These are phyloP conservation scores for Dendrolimus kikuchii DNA, from an alignment of 1,140 invertebrate genomes.

Conservation along the genomic window DNA sequence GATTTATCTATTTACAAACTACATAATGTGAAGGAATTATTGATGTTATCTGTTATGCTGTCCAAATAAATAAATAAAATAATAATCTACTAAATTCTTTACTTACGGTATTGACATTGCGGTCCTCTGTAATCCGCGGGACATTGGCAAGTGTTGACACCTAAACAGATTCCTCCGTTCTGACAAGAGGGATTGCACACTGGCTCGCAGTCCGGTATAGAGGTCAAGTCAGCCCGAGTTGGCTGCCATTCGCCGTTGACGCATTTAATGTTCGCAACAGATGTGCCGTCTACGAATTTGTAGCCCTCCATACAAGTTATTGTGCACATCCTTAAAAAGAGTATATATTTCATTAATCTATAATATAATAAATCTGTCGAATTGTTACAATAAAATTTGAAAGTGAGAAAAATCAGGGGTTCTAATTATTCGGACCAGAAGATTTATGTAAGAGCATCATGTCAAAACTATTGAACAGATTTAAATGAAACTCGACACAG, in stretches of 20 bases:
- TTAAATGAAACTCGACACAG: too few species aligned
- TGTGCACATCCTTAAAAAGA: constrained; percentile 76
- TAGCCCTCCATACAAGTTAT: constrained; percentile 76
- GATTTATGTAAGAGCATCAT: too few species aligned
- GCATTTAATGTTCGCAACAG: constrained; percentile 75
- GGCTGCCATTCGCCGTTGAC: constrained; percentile 78
- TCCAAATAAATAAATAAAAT: not conserved
- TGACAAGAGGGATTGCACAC: constrained; percentile 81
- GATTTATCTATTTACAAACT: too few species aligned
- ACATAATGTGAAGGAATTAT: not conserved
- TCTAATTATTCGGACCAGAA: too few species aligned
- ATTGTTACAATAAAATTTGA: too few species aligned
- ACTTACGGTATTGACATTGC: constrained; percentile 85
- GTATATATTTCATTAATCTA: constrained; percentile 21
- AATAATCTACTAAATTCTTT: not conserved
- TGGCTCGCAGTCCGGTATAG: constrained; percentile 78
- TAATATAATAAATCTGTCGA: too few species aligned
- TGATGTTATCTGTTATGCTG: too few species aligned
- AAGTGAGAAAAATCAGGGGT: too few species aligned
- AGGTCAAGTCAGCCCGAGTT: constrained; percentile 70
- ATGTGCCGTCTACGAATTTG: constrained; percentile 78
- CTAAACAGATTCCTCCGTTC: constrained; percentile 84
- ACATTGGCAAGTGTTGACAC: constrained; percentile 83
- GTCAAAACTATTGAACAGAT: too few species aligned
- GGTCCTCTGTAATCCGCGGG: constrained; percentile 79